Percentiles rank a stretch among this genome's conserved stretches.
Conservation (phyloP, 2,797 vertebrate genomes). For the Peromyscus attwateri region DNA sequence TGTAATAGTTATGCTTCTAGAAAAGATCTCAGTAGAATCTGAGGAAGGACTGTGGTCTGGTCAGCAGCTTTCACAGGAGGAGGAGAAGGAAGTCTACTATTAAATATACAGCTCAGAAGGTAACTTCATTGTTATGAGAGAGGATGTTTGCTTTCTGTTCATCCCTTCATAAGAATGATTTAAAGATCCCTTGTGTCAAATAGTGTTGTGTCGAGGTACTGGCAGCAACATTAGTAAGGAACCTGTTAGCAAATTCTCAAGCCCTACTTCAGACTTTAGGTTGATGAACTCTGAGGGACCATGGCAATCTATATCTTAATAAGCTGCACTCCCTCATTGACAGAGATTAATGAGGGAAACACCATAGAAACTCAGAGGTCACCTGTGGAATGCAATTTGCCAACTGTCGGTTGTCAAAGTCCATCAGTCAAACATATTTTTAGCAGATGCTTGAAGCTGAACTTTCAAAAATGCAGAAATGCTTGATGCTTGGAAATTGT, state of each 20-base stretch:
- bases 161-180: conserved; percentile 34
- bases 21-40: not conserved
- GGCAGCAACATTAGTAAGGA: not conserved
- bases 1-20: not conserved
- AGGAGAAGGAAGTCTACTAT: not conserved
- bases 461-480: not conserved
- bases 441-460: not conserved
- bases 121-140: conserved; percentile 59
- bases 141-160: conserved; percentile 39
- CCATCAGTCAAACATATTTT: not conserved
- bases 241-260: not conserved
- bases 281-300: not conserved
- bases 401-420: conserved; percentile 25
- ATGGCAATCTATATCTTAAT: not conserved
- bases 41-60: not conserved
- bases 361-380: not conserved
- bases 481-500: not conserved
- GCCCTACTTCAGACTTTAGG: not conserved
- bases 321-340: not conserved
- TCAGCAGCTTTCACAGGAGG: conserved; percentile 31
- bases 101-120: not conserved
- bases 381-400: not conserved
- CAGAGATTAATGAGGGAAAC: conserved; percentile 10
- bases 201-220: not conserved
- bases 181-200: not conserved